Evolutionary conservation across 2,888 invertebrate species (phyloP).

Genomic region (Sinopyrophorus schimmeli): DNA sequence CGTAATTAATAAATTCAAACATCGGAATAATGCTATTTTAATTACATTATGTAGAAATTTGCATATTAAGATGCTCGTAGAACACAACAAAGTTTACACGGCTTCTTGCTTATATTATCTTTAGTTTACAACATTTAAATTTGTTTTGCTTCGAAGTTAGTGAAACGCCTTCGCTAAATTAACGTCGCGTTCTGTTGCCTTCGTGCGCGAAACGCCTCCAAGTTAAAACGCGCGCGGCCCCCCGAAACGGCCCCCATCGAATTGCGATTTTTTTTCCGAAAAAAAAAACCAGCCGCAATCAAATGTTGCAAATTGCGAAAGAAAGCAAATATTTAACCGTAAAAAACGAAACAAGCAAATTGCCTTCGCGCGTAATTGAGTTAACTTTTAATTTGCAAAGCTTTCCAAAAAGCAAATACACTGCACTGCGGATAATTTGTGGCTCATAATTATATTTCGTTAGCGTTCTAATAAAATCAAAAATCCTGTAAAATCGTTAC

Average conservation of each 20-base stretch:
- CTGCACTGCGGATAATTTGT: conserved; percentile 2
- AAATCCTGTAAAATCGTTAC: not conserved
- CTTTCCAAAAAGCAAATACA: not conserved
- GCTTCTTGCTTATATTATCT: conserved; percentile 11
- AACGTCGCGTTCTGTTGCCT: not conserved
- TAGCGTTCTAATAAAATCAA: not conserved
- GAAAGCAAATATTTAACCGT: not conserved
- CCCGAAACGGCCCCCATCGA: not conserved
- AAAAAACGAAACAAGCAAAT: not conserved
- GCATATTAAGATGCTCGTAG: conserved; percentile 16
- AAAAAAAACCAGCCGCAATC: too few species aligned
- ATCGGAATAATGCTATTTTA: conserved; percentile 21
- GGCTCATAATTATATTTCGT: conserved; percentile 5
- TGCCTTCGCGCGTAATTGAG: not conserved
- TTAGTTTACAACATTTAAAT: conserved; percentile 5
- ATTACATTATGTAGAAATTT: conserved; percentile 12
- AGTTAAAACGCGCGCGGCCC: not conserved
- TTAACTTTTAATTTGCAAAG: too few species aligned
- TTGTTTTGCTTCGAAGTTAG: not conserved
- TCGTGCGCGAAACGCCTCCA: not conserved
- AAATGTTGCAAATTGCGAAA: too few species aligned
- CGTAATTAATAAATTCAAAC: conserved; percentile 17
- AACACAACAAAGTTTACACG: conserved; percentile 15
- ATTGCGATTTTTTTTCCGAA: too few species aligned
- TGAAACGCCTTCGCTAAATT: not conserved